phyloP scores from a whole-genome alignment of 2,888 invertebrate species.

The Heteromyza rotundicornis region DNA sequence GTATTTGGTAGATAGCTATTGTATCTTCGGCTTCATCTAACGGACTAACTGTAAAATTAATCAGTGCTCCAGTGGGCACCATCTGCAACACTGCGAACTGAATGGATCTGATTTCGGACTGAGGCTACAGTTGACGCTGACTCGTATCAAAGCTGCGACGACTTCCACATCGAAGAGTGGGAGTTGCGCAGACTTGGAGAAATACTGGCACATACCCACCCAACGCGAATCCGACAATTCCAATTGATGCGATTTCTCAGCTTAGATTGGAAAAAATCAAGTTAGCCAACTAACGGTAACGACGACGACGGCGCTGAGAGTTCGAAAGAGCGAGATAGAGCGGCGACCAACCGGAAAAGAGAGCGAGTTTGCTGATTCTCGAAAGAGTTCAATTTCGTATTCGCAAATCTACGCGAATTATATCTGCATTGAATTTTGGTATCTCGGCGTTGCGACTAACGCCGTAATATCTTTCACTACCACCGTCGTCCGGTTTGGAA shows the following conservation, averaged over 20 bases:
- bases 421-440: background rate
- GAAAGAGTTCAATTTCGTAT: background rate
- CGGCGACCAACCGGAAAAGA: conserved; percentile 12
- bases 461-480: background rate
- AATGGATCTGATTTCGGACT: conserved; percentile 41
- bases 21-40: conserved; percentile 54
- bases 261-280: conserved; percentile 54
- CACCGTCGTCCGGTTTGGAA: conserved; percentile 36
- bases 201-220: conserved; percentile 29
- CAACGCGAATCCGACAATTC: conserved; percentile 48
- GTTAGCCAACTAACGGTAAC: conserved; percentile 39
- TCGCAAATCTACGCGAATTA: conserved; percentile 5
- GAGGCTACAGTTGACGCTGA: conserved; percentile 29
- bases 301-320: conserved; percentile 21
- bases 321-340: conserved; percentile 23
- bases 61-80: conserved; percentile 50
- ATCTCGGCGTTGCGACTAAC: background rate
- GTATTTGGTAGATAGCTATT: conserved; percentile 28
- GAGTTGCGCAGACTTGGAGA: background rate
- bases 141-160: background rate
- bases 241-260: conserved; percentile 55
- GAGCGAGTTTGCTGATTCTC: conserved; percentile 1
- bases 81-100: conserved; percentile 44
- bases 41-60: conserved; percentile 60
- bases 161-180: background rate